Evolutionary conservation across 2,888 invertebrate genomes (phyloP), one percentile per base, ranked within the genome.

Genomic region (Thymelicus sylvestris): DNA sequence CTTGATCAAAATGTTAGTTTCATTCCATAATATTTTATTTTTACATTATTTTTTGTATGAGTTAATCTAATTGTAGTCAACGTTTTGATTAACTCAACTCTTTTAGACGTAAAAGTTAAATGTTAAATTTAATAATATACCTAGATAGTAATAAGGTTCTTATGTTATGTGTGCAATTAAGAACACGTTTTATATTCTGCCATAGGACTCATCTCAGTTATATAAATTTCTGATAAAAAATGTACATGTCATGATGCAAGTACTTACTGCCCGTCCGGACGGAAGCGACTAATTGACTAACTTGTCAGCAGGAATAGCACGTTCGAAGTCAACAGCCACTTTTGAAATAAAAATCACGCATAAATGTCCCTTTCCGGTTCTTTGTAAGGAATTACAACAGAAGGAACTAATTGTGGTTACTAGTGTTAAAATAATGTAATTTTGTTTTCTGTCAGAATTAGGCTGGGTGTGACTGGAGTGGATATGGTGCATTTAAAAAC

Each of bases 221-320:
- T 48, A 31, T 13, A 48, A 12, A 48, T 19, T 19, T 19, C 6
- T 48, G 48, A 48, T 13, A 48, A 48, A 48, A 48, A 48, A 48
- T 31, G 3, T 13, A 12, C n/a, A 48, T n/a, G n/a, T 48, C 12
- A 48, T 12, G 48, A 31, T 31, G 5, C 31, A 31, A 31, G 31
- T 31, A 10, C 6, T 10, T 12, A 24, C 55, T 12, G 24, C 3
- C 4, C 6, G 24, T 24, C 10, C 52, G 19, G 7, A 62, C 67
- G 67, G 67, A 68, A 62, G 55, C 44, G 67, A 55, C 62, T 63
- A 68, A 68, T 68, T 62, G 62, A 55, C 55, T 8, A 44, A 62
- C 62, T 19, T 62, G 44, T 55, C 55, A 12, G 55, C 55, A 12
- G 38, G 47, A 61, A 61, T 41, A 24, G 62, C 62, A 47, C 24